Evolutionary conservation across 2,888 invertebrate species (phyloP).

Genomic region (Calameuta pallipes): DNA sequence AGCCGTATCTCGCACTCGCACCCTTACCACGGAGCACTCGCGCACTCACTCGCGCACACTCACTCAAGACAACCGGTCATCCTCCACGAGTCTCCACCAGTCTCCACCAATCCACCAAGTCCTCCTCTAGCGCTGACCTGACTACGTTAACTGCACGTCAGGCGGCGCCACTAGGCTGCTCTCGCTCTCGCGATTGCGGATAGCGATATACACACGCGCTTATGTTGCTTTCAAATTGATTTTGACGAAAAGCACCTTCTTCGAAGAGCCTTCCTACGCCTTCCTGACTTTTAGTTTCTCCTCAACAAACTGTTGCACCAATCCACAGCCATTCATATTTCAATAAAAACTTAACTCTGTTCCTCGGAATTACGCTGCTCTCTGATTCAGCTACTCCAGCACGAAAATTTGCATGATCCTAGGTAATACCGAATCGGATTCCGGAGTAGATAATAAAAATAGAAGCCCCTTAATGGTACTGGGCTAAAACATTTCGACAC

Average conservation of each 20-base stretch:
- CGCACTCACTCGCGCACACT: slow-evolving; percentile 30
- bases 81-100: slow-evolving; percentile 31
- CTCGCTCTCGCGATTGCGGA: slow-evolving; percentile 4
- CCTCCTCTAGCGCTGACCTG: not conserved
- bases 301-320: not conserved
- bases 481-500: not conserved
- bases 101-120: slow-evolving; percentile 7
- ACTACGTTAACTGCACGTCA: slow-evolving; percentile 20
- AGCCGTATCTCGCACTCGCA: slow-evolving; percentile 27
- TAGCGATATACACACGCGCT: slow-evolving; percentile 20
- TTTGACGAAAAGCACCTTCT: slow-evolving; percentile 13
- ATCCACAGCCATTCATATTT: not conserved
- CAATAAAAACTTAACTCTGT: not conserved
- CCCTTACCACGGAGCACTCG: slow-evolving; percentile 8
- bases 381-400: not conserved
- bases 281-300: not conserved
- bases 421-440: not conserved
- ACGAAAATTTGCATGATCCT: not conserved
- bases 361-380: not conserved
- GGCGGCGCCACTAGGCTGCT: slow-evolving; percentile 33
- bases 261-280: not conserved
- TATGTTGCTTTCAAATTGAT: slow-evolving; percentile 35
- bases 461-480: not conserved
- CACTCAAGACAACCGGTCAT: slow-evolving; percentile 37
- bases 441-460: not conserved